Evolutionary conservation across 2,888 invertebrate species (phyloP).

Genomic region (Plagiodera versicolora): DNA sequence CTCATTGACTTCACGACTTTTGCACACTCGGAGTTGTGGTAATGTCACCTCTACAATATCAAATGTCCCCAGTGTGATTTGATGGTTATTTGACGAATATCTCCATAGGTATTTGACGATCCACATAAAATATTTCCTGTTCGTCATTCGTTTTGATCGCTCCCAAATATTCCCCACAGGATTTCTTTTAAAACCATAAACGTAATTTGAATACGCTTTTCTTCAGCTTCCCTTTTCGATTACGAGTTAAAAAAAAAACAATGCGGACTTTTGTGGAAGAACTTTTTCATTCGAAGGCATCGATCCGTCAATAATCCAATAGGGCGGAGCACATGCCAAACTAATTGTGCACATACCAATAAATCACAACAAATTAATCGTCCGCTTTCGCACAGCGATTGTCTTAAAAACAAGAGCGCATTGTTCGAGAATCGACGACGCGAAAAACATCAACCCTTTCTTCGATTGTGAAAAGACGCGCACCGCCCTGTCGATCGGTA

Average conservation of each 20-base stretch:
- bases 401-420: slow-evolving; percentile 20
- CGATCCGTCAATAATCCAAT: slow-evolving; percentile 35
- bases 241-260: neutral
- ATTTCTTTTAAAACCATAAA: too few relatives aligned
- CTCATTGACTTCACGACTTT: too few relatives aligned
- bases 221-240: too few relatives aligned
- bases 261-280: neutral
- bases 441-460: slow-evolving; percentile 21
- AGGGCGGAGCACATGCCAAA: slow-evolving; percentile 38
- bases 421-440: slow-evolving; percentile 20
- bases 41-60: too few relatives aligned
- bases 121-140: too few relatives aligned
- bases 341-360: slow-evolving; percentile 30
- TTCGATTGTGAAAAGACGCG: slow-evolving; percentile 13
- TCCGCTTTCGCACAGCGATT: slow-evolving; percentile 14
- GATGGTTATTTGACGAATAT: too few relatives aligned
- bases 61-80: too few relatives aligned
- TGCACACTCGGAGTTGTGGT: too few relatives aligned
- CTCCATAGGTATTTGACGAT: too few relatives aligned
- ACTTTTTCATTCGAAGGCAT: slow-evolving; percentile 26
- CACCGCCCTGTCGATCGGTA: slow-evolving; percentile 34
- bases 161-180: too few relatives aligned
- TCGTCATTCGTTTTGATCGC: too few relatives aligned
- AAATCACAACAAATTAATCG: slow-evolving; percentile 38
- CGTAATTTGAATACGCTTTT: too few relatives aligned